Percentiles rank a stretch among this genome's conserved stretches.
These are phyloP conservation scores for Osmerus mordax DNA, from an alignment of 2,113 vertebrate genomes.

Conservation along the genomic window DNA sequence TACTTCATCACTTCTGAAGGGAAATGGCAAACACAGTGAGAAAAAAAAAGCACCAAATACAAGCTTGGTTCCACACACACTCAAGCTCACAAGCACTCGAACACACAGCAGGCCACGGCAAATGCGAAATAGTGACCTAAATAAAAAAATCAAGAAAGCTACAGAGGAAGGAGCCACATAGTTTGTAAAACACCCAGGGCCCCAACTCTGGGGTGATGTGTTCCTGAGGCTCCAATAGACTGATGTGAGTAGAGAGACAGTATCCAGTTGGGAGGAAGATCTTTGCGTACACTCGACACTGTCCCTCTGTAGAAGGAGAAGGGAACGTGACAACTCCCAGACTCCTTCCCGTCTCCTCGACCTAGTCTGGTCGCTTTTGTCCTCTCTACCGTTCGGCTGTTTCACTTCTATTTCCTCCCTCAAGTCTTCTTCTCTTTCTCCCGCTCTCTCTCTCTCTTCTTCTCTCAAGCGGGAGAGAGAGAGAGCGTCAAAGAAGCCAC, in stretches of 20 bases:
- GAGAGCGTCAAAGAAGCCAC: constrained; percentile 19
- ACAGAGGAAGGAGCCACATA: background rate
- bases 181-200: too few species aligned
- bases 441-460: background rate
- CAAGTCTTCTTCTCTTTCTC: background rate
- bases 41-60: background rate
- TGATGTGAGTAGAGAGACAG: background rate
- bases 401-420: constrained; percentile 15
- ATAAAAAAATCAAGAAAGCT: background rate
- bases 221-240: too few species aligned
- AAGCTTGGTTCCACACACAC: background rate
- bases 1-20: background rate
- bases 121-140: constrained; percentile 6
- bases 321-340: background rate
- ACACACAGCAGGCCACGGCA: background rate
- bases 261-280: too few species aligned
- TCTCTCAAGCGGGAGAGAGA: background rate
- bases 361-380: too few species aligned
- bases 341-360: background rate
- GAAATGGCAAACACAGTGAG: background rate
- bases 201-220: too few species aligned
- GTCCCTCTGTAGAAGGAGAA: background rate
- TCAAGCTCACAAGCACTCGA: background rate
- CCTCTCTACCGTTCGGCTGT: constrained; percentile 13
- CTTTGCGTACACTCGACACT: too few species aligned